Percentiles rank a stretch among this genome's conserved stretches.
These are phyloP conservation scores for Dinothrombium tinctorium DNA, from an alignment of 1,140 invertebrate genomes.

Conservation along the genomic window DNA sequence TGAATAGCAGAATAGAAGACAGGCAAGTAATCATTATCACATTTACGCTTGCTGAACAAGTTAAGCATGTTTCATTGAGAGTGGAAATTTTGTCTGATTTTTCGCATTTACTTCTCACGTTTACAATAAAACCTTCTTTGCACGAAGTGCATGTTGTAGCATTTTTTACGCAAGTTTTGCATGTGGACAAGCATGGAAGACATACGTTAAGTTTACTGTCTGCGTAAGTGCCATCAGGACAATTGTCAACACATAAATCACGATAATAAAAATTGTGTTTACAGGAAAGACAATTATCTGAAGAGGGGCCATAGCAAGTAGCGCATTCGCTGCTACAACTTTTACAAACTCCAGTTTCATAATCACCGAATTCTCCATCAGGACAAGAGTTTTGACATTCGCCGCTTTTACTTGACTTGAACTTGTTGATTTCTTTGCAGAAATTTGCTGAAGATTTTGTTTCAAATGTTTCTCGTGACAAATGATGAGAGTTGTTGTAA, in stretches of 20 bases:
- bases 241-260: conserved; percentile 38
- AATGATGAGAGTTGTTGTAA: conserved; percentile 4
- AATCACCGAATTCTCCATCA: conserved; percentile 18
- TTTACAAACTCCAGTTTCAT: conserved; percentile 33
- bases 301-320: conserved; percentile 38
- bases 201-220: conserved; percentile 21
- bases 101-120: too few species aligned
- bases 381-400: conserved; percentile 10
- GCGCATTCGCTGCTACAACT: conserved; percentile 42
- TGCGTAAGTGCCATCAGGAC: conserved; percentile 40
- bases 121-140: too few species aligned
- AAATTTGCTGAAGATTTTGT: conserved; percentile 4
- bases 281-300: conserved; percentile 40
- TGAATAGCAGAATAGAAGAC: too few species aligned
- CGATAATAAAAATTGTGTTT: conserved; percentile 36
- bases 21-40: too few species aligned
- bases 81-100: too few species aligned
- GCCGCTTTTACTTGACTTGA: conserved; percentile 1
- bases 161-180: conserved; percentile 39
- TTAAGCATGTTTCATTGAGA: too few species aligned
- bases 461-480: conserved; percentile 1
- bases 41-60: too few species aligned
- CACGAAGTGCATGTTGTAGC: conserved; percentile 51
- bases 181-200: conserved; percentile 47
- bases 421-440: conserved; percentile 5